Percentiles rank a stretch among this genome's conserved stretches.
Conservation (phyloP, 1,140 invertebrate species). For the Plodia interpunctella region DNA sequence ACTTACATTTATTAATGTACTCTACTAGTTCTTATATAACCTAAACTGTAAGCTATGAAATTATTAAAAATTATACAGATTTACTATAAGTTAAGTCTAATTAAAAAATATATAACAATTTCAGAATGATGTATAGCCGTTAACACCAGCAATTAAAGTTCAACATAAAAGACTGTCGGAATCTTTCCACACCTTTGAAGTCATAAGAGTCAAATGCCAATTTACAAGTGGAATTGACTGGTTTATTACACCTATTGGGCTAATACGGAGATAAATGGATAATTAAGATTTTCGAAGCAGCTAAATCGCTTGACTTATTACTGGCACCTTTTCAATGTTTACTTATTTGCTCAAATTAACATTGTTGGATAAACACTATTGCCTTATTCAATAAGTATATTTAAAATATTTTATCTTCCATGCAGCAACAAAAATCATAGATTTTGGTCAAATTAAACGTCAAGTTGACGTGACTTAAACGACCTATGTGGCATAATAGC, state of each 20-base stretch:
- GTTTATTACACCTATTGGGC: not conserved
- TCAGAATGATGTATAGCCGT: too few relatives aligned
- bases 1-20: too few relatives aligned
- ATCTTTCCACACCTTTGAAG: not conserved
- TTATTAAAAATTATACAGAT: too few relatives aligned
- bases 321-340: not conserved
- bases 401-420: not conserved
- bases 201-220: not conserved
- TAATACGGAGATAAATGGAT: not conserved
- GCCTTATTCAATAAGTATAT: not conserved
- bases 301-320: not conserved
- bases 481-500: too few relatives aligned
- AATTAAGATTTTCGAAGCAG: not conserved
- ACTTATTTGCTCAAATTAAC: constrained; percentile 1
- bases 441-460: too few relatives aligned
- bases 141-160: not conserved
- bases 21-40: too few relatives aligned
- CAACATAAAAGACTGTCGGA: not conserved
- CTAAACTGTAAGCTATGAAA: too few relatives aligned
- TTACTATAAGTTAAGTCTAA: too few relatives aligned
- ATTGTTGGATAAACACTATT: not conserved
- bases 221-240: not conserved
- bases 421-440: too few relatives aligned
- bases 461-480: too few relatives aligned
- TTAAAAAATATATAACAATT: too few relatives aligned